Evolutionary conservation across 2,888 invertebrate species (phyloP).

Genomic region (Synergus japonicus): DNA sequence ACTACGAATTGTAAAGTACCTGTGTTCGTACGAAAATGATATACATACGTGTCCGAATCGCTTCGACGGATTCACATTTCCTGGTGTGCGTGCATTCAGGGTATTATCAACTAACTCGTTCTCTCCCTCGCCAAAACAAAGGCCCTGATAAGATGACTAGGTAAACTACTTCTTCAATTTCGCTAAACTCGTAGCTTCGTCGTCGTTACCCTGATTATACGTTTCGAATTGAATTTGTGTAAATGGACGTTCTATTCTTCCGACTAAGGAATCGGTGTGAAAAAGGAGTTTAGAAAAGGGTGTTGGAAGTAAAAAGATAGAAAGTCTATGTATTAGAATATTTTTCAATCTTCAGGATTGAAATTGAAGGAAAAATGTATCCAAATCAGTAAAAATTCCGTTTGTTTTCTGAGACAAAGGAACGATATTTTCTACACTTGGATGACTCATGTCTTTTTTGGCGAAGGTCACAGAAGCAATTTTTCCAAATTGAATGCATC

Average conservation of each 20-base stretch:
- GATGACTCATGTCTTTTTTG: background rate
- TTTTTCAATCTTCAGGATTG: no score
- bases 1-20: conserved; percentile 19
- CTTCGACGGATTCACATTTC: background rate
- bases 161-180: background rate
- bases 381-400: background rate
- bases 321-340: no score
- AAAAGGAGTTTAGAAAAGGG: no score
- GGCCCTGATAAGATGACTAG: background rate
- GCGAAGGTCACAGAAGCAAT: background rate
- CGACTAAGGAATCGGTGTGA: no score
- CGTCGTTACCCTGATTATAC: background rate
- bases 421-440: background rate
- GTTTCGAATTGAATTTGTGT: background rate
- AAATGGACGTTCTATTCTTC: background rate
- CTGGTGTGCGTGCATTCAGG: conserved; percentile 2
- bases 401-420: conserved; percentile 2
- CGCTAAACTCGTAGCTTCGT: background rate
- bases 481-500: conserved; percentile 28
- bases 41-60: background rate
- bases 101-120: conserved; percentile 6
- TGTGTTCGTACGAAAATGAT: background rate
- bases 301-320: no score
- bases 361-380: no score
- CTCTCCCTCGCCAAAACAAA: background rate